Percentiles rank a stretch among this genome's conserved stretches.
phyloP scores from a whole-genome alignment of 2,113 vertebrate genomes.

The Camelus dromedarius region DNA sequence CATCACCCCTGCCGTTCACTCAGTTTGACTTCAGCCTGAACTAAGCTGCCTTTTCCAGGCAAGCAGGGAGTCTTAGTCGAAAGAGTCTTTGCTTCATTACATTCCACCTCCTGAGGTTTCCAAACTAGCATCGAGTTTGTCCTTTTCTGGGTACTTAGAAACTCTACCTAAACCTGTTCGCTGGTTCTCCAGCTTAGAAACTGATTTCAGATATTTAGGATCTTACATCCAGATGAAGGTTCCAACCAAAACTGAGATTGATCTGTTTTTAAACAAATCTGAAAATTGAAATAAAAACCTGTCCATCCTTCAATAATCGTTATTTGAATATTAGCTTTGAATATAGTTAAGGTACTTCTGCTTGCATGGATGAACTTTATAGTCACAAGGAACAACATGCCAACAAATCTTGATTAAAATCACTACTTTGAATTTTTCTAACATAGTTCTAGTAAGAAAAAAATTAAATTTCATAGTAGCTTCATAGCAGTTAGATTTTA shows the following conservation, averaged over 20 bases:
- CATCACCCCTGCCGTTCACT: background rate
- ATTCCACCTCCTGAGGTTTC: background rate
- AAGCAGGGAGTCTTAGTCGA: background rate
- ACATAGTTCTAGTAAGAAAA: background rate
- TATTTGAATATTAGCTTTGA: background rate
- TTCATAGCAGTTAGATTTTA: slow-evolving; percentile 8
- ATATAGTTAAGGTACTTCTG: background rate
- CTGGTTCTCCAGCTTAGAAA: slow-evolving; percentile 45
- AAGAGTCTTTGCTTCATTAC: slow-evolving; percentile 14
- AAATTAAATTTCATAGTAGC: background rate
- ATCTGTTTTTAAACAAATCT: slow-evolving; percentile 47
- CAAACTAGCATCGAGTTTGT: background rate
- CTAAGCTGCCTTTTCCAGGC: background rate
- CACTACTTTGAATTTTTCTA: slow-evolving; percentile 48
- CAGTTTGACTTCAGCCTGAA: background rate
- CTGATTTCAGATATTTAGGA: slow-evolving; percentile 44
- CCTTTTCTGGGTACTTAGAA: slow-evolving; percentile 27
- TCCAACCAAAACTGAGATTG: background rate
- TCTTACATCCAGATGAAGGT: background rate
- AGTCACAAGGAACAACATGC: background rate
- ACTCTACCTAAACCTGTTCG: background rate
- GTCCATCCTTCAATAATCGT: background rate
- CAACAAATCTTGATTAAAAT: slow-evolving; percentile 45
- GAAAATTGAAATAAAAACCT: slow-evolving; percentile 46
- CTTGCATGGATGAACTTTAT: background rate